Percentiles rank a stretch among this genome's conserved stretches.
Conservation (phyloP, 2,797 vertebrate species). For the Ptychadena robeensis region DNA sequence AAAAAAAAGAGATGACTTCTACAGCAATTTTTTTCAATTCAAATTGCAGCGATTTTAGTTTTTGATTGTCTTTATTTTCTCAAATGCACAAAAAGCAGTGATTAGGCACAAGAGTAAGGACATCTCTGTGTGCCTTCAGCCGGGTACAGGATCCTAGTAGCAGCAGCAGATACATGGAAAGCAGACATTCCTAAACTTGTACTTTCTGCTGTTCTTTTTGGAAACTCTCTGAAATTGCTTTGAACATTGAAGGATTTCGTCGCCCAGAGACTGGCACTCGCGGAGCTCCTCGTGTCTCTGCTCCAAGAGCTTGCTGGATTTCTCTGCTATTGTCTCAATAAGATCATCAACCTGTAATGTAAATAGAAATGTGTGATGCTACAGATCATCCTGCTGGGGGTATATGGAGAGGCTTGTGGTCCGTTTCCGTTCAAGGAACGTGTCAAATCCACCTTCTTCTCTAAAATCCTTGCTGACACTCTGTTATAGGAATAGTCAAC, state of each 20-base stretch:
- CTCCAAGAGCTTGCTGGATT: constrained; percentile 65
- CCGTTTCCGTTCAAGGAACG: neutral
- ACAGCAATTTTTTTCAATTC: too few relatives aligned
- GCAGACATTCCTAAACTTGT: constrained; percentile 60
- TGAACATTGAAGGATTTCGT: constrained; percentile 64
- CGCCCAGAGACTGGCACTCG: constrained; percentile 64
- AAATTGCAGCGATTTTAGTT: too few relatives aligned
- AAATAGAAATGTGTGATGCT: constrained; percentile 34
- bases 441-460: too few relatives aligned
- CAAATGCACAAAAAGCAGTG: too few relatives aligned
- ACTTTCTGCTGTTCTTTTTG: constrained; percentile 66
- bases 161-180: constrained; percentile 68
- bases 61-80: too few relatives aligned
- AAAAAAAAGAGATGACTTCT: too few relatives aligned
- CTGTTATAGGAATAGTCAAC: neutral
- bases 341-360: constrained; percentile 75
- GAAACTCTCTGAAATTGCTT: constrained; percentile 70
- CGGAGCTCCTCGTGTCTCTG: constrained; percentile 77
- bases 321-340: constrained; percentile 70
- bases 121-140: neutral
- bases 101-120: too few relatives aligned
- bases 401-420: neutral
- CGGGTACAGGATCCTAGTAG: constrained; percentile 18
- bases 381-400: neutral
- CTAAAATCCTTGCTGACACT: neutral